Base-by-base conservation (phyloP, 2,888 invertebrate genomes). In the Microctonus aethiopoides region DNA sequence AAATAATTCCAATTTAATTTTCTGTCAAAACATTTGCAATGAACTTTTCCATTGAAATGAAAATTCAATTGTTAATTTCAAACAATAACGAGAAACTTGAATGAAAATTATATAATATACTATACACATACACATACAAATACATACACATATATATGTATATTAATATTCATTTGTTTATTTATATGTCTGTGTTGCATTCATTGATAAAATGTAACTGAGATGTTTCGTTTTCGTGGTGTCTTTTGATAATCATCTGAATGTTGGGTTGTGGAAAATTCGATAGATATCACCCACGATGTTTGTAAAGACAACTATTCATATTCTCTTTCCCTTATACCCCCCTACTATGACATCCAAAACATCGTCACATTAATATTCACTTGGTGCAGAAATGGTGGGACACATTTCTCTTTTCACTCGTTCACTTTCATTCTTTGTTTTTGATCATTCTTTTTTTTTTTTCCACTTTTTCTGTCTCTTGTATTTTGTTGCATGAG, bases 281-380 rank as follows among this genome's bases (percentile, higher is more conserved):
- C 46, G 46, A 80, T 76, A 82, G 81, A 81, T 81, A 81, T 82
- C 81, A 81, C 81, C 82, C 82, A 81, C 79, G 81, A 77, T 54
- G 26, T 54, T 61, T 41, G 34, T 69, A 59, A 68, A 74, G 63
- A 64, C 64, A 65, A 67, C 67, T 65, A 60, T 61, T 46, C 46
- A 46, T 46, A 46, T 46, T 46, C 46, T 39, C 39, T 39, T 46
- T 16, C 51, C 65, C 69, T 65, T 70, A 67, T 72, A 68, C 73
- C 72, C 67, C 10, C 29, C 46, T 46, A 60, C 24, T 56, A 52
- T 68, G 63, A 56, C 63, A 36, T 16, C 46, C 46, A 16, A 46
- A 46, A 69, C 68, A 68, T 72, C 52, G 76, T 71, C 66, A 67
- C 81, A 82, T 82, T 81, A 80, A 82, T 81, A 81, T 82, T 82